Evolutionary conservation across 2,888 invertebrate species (phyloP).

Genomic region (Syrphus vitripennis): DNA sequence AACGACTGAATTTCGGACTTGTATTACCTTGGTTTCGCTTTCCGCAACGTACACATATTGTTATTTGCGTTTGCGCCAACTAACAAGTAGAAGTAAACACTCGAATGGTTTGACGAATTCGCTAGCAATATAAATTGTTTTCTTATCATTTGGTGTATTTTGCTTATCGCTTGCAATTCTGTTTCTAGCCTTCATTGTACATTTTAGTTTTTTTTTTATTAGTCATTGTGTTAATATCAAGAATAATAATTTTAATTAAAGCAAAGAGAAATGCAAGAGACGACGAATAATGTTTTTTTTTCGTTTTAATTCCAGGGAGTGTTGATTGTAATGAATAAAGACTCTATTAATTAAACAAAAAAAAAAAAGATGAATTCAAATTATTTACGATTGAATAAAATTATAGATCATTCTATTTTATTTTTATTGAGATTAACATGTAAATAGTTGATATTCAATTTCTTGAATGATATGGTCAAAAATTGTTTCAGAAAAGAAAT

Average conservation of each 20-base stretch:
- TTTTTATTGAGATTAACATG: background rate
- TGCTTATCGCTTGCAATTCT: background rate
- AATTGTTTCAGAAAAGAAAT: too few species aligned
- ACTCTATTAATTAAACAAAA: background rate
- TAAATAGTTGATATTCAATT: too few species aligned
- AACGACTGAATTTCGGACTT: background rate
- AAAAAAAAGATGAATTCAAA: background rate
- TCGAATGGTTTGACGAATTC: background rate
- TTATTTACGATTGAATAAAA: background rate
- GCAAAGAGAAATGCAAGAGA: background rate
- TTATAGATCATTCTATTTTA: background rate
- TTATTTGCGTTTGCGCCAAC: background rate
- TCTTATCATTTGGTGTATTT: background rate
- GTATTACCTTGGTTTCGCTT: slow-evolving; percentile 1
- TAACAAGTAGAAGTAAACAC: background rate
- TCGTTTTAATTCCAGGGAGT: background rate
- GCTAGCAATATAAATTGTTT: background rate
- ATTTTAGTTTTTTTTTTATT: background rate
- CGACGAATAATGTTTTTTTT: too few species aligned
- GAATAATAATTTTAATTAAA: background rate
- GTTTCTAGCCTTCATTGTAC: background rate
- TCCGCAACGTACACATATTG: slow-evolving; percentile 7
- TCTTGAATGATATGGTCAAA: too few species aligned
- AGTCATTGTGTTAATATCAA: background rate
- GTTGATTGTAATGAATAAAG: background rate